phyloP scores from a whole-genome alignment of 2,113 vertebrate species.

The Martes martes region DNA sequence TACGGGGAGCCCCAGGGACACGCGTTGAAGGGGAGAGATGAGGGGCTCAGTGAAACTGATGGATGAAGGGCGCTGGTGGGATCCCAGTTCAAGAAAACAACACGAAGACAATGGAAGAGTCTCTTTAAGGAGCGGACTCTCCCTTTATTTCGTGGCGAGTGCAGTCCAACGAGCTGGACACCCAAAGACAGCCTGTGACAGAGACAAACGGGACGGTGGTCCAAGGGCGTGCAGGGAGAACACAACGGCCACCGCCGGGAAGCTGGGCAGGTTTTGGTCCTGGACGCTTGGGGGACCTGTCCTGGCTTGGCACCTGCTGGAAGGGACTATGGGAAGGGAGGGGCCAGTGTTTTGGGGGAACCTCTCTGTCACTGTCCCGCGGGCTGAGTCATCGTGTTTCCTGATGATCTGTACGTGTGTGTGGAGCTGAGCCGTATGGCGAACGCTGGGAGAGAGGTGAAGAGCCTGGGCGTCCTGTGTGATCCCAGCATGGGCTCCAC shows the following conservation, averaged over 20 bases:
- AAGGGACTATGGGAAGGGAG: neutral
- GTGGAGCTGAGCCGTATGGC: neutral
- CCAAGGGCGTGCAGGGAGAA: neutral
- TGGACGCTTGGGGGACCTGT: neutral
- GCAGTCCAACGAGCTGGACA: neutral
- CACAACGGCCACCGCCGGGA: too few species aligned
- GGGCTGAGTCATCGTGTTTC: neutral
- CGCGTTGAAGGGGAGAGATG: fast-evolving
- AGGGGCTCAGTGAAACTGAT: neutral
- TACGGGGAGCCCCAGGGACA: neutral
- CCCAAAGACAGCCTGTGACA: neutral
- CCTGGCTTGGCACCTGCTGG: neutral
- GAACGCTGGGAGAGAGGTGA: neutral
- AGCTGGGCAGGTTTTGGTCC: neutral
- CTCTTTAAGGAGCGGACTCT: neutral
- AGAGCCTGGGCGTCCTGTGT: neutral
- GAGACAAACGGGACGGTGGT: neutral
- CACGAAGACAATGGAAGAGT: neutral
- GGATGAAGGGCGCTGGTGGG: neutral
- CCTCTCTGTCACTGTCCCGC: neutral
- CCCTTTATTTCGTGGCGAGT: neutral
- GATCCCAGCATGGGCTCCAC: neutral
- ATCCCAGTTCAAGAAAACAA: neutral
- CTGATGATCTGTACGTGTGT: neutral
- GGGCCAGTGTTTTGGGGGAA: neutral